Percentiles rank a stretch among this genome's conserved stretches.
Evolutionary conservation across 2,113 vertebrate species (phyloP).

Genomic region (Myrmecobius fasciatus): DNA sequence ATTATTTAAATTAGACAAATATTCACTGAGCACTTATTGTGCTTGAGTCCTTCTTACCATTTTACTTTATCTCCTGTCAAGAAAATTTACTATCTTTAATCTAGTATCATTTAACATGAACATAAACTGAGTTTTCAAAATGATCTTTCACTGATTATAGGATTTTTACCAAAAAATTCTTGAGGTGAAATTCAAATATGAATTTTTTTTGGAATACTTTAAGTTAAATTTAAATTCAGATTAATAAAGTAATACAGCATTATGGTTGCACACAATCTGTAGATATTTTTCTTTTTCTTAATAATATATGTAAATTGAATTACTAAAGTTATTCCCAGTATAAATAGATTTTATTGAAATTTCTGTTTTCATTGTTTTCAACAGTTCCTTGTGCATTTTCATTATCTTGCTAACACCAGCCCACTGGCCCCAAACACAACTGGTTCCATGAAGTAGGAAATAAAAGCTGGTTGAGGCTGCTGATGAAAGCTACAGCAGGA

Average conservation of each 20-base stretch:
- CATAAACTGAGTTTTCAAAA: slow-evolving; percentile 52
- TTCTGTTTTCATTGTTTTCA: slow-evolving; percentile 58
- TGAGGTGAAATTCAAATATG: slow-evolving; percentile 49
- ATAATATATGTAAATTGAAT: slow-evolving; percentile 53
- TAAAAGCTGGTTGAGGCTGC: slow-evolving; percentile 71
- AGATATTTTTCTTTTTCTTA: slow-evolving; percentile 22
- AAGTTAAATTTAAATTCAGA: slow-evolving; percentile 69
- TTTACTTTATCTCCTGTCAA: background rate
- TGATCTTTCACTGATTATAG: slow-evolving; percentile 34
- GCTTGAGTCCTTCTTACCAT: background rate
- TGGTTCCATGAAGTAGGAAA: slow-evolving; percentile 68
- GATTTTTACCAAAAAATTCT: slow-evolving; percentile 17
- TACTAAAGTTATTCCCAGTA: slow-evolving; percentile 52
- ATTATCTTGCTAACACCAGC: slow-evolving; percentile 57
- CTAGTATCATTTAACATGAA: slow-evolving; percentile 26
- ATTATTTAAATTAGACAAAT: slow-evolving; percentile 11
- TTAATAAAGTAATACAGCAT: slow-evolving; percentile 60
- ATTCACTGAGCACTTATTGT: background rate
- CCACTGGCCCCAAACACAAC: slow-evolving; percentile 39
- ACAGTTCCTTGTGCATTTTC: slow-evolving; percentile 53
- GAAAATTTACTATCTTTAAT: slow-evolving; percentile 39
- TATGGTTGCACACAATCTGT: slow-evolving; percentile 23
- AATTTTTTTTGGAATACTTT: slow-evolving; percentile 50
- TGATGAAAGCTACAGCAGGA: slow-evolving; percentile 71
- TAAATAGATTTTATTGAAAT: slow-evolving; percentile 47